Evolutionary conservation across 2,888 invertebrate genomes (phyloP).

Genomic region (Cataglyphis cursor): DNA sequence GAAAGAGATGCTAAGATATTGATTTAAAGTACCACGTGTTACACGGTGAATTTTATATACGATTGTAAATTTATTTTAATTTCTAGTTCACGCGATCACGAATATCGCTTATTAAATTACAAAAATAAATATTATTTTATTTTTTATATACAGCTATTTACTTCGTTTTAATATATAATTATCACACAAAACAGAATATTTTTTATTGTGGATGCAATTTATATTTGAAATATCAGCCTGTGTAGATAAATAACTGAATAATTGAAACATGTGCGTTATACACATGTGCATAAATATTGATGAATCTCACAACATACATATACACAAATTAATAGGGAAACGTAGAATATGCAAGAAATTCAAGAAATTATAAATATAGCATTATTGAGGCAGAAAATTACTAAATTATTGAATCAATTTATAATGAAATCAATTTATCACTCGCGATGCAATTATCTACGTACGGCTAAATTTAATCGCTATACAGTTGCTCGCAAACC

Average conservation of each 20-base stretch:
- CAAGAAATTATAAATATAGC: not conserved
- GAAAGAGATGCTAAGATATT: conserved; percentile 20
- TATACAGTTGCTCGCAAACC: not conserved
- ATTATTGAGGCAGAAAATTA: not conserved
- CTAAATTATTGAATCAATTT: conserved; percentile 21
- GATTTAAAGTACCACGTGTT: conserved; percentile 42
- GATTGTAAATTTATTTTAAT: conserved; percentile 12
- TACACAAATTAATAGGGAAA: not conserved
- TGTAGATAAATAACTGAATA: not conserved
- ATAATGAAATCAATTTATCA: conserved; percentile 15
- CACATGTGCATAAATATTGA: not conserved
- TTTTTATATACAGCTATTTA: not conserved
- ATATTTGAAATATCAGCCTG: not conserved
- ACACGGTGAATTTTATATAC: conserved; percentile 13
- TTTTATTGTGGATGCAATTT: not conserved
- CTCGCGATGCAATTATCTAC: conserved; percentile 23
- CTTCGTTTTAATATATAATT: not conserved
- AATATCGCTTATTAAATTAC: conserved; percentile 17
- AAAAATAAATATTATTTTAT: not conserved
- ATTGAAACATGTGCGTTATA: not conserved
- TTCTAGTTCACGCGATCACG: not conserved
- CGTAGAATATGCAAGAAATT: not conserved
- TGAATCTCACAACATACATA: not conserved
- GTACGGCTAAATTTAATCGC: conserved; percentile 3
- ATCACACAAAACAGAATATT: not conserved